Evolutionary conservation across 64 coral and sea anemone species (phyloP), one percentile per base, ranked within the genome.

Genomic region (Pocillopora damicornis): DNA sequence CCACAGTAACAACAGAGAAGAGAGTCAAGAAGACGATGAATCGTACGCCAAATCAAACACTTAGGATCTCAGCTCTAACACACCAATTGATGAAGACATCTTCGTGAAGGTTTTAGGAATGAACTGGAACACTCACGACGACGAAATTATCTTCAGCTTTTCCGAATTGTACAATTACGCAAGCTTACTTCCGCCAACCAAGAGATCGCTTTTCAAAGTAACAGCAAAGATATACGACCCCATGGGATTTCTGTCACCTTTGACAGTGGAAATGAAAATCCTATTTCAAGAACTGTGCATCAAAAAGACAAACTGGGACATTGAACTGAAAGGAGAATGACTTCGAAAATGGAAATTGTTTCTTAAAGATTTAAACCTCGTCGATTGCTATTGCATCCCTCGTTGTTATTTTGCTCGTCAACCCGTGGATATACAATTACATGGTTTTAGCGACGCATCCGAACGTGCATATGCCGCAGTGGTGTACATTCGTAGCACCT

Each of bases 191-290:
- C 76, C 88, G 65, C 64, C 56, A 38, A 92, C 59, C 15, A 92
- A 92, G 77, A 73, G 90, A 57, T 89, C 89, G 65, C 64, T 95
- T 60, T 75, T 95, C 85, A 92, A 90, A 76, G 13, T 87, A 67
- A 59, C 73, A 59, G 93, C 84, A 0, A 91, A 83, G 58, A 78
- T 88, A 62, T 94, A 87, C 58, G 88, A 94, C 64, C 89, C 88
- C 16, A 35, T 91, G 34, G 93, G 93, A 76, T 38, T 90, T 71
- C 58, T 88, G 75, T 88, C 76, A 14, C 84, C 88, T 45, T 78
- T 90, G 13, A 82, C 78, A 59, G 79, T 88, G 10, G 59, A 75
- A 76, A 89, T 79, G 79, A 91, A 86, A 58, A 95, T 91, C 23
- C 20, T 95, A 15, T 91, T 95, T 78, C 93, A 95, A 35, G n/a